Evolutionary conservation across 2,113 vertebrate genomes (phyloP), one percentile per base, ranked within the genome.

Genomic region (Gymnocephalus cernua): DNA sequence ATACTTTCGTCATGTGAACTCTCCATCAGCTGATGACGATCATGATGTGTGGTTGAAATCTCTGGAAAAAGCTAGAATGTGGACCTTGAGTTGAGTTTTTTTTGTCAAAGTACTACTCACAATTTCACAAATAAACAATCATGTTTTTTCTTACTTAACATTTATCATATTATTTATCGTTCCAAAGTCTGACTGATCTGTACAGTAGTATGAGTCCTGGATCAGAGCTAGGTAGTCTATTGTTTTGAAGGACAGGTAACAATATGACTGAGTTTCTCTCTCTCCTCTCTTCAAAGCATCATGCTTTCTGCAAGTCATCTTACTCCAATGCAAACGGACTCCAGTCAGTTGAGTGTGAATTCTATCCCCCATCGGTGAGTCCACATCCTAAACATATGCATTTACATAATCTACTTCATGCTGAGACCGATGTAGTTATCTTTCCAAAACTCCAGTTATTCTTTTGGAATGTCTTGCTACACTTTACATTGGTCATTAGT

Each of bases 281-380:
- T 29, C 25, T 69, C 41, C 4, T 77, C 35, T 64, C 16, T 65
- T 12, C 29, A 18, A 44, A 84, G 82, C 21, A 15, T 41, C 69
- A 74, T 3, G 77, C 64, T 47, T 1, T 63, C 35, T 87, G 86
- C 51, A 1, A 1, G 2, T 58, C 81, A 67, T 44, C 58, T n/a
- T 65, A 19, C 18, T 12, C 32, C 19, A 9, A 0, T 1, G 0
- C 0, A 21, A 3, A 5, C 0, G 69, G 51, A 14, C 6, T 58
- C 0, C 0, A 0, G 2, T 1, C 7, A 35, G 1, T 71, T 45
- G 1, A 50, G 0, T 88, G 82, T 74, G 86, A 88, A 25, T 64
- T 61, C 35, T 84, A 82, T 48, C 69, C 59, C 1, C 5, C 86
- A 47, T 0, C 0, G 48, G 82, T 85, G 13, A 74, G 82, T 79